These are phyloP conservation scores for Telmatherina bonti DNA, from an alignment of 2,797 vertebrate genomes.

Conservation along the genomic window DNA sequence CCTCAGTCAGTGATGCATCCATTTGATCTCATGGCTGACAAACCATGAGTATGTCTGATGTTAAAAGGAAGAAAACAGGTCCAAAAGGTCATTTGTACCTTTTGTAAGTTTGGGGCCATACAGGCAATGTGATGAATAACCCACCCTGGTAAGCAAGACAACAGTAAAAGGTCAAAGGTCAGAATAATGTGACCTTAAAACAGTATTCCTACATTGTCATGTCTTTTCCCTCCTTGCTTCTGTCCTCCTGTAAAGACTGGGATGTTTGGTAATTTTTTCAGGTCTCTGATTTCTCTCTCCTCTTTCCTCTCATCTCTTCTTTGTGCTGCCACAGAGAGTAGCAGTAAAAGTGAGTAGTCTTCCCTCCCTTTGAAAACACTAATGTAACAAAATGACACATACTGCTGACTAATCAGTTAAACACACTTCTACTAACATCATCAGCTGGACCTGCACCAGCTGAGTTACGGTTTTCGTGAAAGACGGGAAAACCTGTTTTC, in stretches of 20 bases:
- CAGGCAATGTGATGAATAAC: no score
- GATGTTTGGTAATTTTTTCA: not conserved
- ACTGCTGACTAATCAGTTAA: slow-evolving; percentile 18
- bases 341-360: slow-evolving; percentile 78
- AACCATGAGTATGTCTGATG: not conserved
- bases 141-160: no score
- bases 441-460: not conserved
- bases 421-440: not conserved
- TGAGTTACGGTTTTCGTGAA: no score
- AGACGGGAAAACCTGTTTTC: no score
- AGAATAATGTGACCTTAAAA: no score
- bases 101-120: no score
- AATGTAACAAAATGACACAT: not conserved
- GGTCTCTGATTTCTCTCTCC: not conserved
- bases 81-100: no score
- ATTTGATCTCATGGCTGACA: not conserved
- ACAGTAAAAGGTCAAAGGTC: no score
- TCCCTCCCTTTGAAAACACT: slow-evolving; percentile 7
- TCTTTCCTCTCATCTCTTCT: slow-evolving; percentile 17
- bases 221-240: no score
- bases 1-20: not conserved
- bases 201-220: not conserved
- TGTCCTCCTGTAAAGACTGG: not conserved
- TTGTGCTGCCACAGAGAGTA: slow-evolving; percentile 67
- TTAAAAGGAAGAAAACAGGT: no score